Conservation (phyloP, 1,140 invertebrate genomes). For the Parasteatoda tepidariorum region DNA sequence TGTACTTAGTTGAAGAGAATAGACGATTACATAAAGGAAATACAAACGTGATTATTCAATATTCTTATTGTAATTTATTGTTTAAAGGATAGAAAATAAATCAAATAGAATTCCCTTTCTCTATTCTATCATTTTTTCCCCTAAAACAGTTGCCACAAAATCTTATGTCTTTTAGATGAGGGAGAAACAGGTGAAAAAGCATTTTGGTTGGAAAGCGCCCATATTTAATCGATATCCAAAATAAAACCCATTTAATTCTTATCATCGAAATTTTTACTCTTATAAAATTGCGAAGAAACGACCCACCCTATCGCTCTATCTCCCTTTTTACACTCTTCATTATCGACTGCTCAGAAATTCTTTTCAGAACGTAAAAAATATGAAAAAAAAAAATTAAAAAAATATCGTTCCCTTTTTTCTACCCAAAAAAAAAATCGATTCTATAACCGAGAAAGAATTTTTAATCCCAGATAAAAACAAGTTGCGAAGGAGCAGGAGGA, state of each 20-base stretch:
- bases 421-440: slow-evolving; percentile 52
- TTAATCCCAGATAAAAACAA: slow-evolving; percentile 59
- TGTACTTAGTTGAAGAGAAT: too few relatives aligned
- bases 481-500: slow-evolving; percentile 10
- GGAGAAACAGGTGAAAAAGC: slow-evolving; percentile 2
- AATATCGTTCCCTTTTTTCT: slow-evolving; percentile 5
- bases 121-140: neutral
- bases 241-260: slow-evolving; percentile 61
- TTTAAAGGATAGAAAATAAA: too few relatives aligned
- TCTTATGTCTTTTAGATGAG: neutral
- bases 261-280: slow-evolving; percentile 60
- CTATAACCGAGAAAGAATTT: slow-evolving; percentile 57
- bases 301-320: slow-evolving; percentile 30
- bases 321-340: slow-evolving; percentile 51
- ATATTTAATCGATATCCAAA: slow-evolving; percentile 55
- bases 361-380: slow-evolving; percentile 32
- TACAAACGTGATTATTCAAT: neutral
- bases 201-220: slow-evolving; percentile 12
- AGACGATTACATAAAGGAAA: too few relatives aligned
- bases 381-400: slow-evolving; percentile 17
- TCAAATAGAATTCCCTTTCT: neutral
- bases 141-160: neutral
- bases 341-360: slow-evolving; percentile 58
- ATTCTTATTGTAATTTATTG: neutral
- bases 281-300: slow-evolving; percentile 54